Evolutionary conservation across 2,888 invertebrate species (phyloP).

Genomic region (Caenorhabditis afra): DNA sequence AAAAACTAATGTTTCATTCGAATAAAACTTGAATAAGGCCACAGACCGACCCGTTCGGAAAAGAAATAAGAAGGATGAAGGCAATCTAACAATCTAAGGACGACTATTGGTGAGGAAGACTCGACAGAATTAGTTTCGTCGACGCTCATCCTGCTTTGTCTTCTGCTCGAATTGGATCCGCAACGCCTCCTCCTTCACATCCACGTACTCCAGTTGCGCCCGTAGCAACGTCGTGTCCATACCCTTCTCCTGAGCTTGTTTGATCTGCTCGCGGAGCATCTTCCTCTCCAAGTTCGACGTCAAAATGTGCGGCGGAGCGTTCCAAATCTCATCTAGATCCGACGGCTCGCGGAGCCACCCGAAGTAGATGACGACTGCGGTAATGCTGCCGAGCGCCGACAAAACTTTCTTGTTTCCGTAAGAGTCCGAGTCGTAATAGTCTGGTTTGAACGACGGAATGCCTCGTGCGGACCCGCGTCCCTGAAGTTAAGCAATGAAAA

Average conservation of each 20-base stretch:
- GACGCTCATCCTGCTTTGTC: constrained; percentile 22
- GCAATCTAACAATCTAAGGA: constrained; percentile 20
- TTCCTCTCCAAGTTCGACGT: constrained; percentile 74
- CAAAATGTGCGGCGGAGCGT: constrained; percentile 72
- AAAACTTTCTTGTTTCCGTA: constrained; percentile 69
- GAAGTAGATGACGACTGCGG: constrained; percentile 71
- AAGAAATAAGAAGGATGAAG: not conserved
- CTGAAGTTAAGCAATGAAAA: constrained; percentile 39
- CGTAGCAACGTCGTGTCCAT: constrained; percentile 71
- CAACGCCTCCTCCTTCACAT: constrained; percentile 77
- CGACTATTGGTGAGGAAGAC: constrained; percentile 1
- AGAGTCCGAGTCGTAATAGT: constrained; percentile 71
- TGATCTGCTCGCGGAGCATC: constrained; percentile 74
- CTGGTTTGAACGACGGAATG: constrained; percentile 60
- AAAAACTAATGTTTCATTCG: constrained; percentile 2
- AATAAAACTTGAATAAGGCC: constrained; percentile 23
- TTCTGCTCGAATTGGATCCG: constrained; percentile 72
- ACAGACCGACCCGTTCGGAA: constrained; percentile 35
- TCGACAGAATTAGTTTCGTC: constrained; percentile 15
- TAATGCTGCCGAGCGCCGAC: constrained; percentile 68
- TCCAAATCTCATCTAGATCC: constrained; percentile 75
- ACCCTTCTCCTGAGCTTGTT: constrained; percentile 71
- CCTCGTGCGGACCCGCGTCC: constrained; percentile 50
- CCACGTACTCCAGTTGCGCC: constrained; percentile 76
- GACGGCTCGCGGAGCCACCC: constrained; percentile 75